Evolutionary conservation across 2,888 invertebrate genomes (phyloP), one percentile per base, ranked within the genome.

Genomic region (Cartodere bifasciata): DNA sequence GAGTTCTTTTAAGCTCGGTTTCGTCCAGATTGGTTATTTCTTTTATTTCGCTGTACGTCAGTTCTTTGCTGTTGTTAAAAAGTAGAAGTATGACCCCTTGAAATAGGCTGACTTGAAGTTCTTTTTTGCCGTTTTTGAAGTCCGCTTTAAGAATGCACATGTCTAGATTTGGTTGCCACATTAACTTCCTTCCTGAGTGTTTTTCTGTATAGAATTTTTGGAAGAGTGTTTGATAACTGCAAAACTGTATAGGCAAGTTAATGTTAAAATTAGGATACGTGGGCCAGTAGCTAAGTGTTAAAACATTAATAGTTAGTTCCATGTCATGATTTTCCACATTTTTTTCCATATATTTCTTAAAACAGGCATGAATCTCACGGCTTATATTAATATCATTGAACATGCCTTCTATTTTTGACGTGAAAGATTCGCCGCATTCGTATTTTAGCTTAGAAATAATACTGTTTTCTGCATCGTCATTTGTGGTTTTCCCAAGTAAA

Each of bases 231-330:
- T 94, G 92, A 49, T 86, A 86, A 37, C 80, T 75, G 15, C 88
- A 76, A 66, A 97, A 81, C 62, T 82, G 83, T 16, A 73, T 64
- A 16, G 92, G 91, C 60, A 94, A 71, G 28, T 81, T 82, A 25
- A 90, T 87, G 53, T 91, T 88, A 54, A 81, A 82, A 2, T 79
- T 74, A 16, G 82, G 75, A 67, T 95, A 97, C 11, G 86, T 87
- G 23, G 98, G 97, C 97, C 97, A 98, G 63, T 91, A 92, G 13
- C 95, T 94, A 80, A 86, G 88, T 13, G 97, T 98, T 34, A 98
- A 69, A 51, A 97, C 87, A 59, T 83, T 85, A 27, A 95, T 92
- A 6, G 35, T 32, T 37, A 85, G 70, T 37, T 51, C 60, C 21
- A 59, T 56, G 9, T 42, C 41, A 12, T 40, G 36, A 4, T 40